Evolutionary conservation across 1,140 invertebrate species (phyloP), one percentile per base, ranked within the genome.

Genomic region (Drosophila biarmipes): DNA sequence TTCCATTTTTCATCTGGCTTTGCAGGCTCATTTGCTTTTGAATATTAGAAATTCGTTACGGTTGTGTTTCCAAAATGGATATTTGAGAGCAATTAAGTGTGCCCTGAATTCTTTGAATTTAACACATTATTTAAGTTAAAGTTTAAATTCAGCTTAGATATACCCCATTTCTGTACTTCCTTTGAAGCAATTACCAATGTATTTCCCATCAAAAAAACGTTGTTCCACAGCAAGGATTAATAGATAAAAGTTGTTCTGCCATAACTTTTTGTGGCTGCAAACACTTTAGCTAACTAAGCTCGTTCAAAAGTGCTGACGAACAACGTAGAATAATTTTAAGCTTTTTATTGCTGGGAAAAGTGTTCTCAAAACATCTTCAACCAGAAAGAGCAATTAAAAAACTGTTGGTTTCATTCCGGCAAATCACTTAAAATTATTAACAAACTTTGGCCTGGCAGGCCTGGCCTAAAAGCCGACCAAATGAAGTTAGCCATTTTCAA

Each of bases 351-450:
- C n/a, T n/a, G 4, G 14, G 59, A 59, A 49, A 49, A 38, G 29
- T 15, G 35, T 51, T 64, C 34, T n/a, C n/a, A 11, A 34, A 59
- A 56, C 38, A 56, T 29, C 42, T 55, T 42, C 14, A 17, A 48
- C 31, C 19, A 4, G 11, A 27, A 61, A 46, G 34, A 55, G 64
- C 68, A 87, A 86, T 82, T 86, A 76, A 78, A 67, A 87, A 82
- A 78, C 64, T 46, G 64, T 82, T 67, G 37, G 45, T 35, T 48
- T 38, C 53, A 38, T 87, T 85, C 67, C 75, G 78, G 74, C 24
- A 62, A 86, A 78, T 86, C 82, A 86, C 71, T 89, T 63, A 56
- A 82, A 87, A 87, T 72, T 86, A 86, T 86, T 87, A 86, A 87
- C 73, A 74, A 61, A 80, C 72, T 62, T 74, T 51, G 31, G 45